Base-by-base conservation (phyloP, 2,888 invertebrate species). In the Noctua fimbriata region DNA sequence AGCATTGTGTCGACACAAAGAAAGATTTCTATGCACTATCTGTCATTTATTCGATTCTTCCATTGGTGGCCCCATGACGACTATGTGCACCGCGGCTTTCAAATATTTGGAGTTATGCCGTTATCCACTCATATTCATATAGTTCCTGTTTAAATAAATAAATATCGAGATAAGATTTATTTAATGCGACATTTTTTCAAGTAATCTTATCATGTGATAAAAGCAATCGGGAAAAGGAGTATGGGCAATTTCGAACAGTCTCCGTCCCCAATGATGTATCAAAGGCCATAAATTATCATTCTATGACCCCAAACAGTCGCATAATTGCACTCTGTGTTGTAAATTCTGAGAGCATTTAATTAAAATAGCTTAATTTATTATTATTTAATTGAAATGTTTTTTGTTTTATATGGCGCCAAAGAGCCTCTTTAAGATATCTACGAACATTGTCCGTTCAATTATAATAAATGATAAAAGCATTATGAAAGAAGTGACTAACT, bases 21-120 rank as follows among this genome's bases (percentile, higher is more conserved):
- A n/a, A n/a, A n/a, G n/a, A n/a, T n/a, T n/a, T n/a, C n/a, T n/a
- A n/a, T n/a, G n/a, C n/a, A n/a, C n/a, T n/a, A n/a, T n/a, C n/a
- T n/a, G n/a, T n/a, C n/a, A n/a, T n/a, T n/a, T n/a, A n/a, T n/a
- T n/a, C n/a, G n/a, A n/a, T n/a, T n/a, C n/a, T n/a, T n/a, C n/a
- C n/a, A n/a, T n/a, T n/a, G n/a, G n/a, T n/a, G n/a, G 89, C 87
- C 93, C 87, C 93, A 93, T 93, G 73, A 73, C 89, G 90, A 86
- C 89, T 71, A 82, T 77, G 69, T 60, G 52, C 47, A 76, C 65
- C 32, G 63, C 49, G 66, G 49, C 73, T 81, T 24, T 79, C 7
- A 86, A 78, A 58, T 47, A 76, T 79, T 75, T 73, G 44, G 66
- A 36, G 58, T 69, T 76, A 55, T 52, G 44, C 28, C 55, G 36